phyloP scores from a whole-genome alignment of 2,888 invertebrate genomes.

The Smittia sp. region DNA sequence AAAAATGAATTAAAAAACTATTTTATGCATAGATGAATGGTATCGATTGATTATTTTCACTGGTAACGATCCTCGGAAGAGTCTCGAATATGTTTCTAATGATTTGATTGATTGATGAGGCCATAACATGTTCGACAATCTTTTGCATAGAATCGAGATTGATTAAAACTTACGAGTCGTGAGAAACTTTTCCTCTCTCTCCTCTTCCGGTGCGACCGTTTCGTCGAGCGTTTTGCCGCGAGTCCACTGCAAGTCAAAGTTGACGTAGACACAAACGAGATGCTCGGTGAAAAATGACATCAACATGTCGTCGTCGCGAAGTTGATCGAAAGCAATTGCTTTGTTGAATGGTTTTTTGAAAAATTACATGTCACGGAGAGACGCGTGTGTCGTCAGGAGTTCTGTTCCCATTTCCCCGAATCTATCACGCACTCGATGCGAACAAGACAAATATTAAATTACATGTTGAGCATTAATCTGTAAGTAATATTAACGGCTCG shows the following conservation, averaged over 20 bases:
- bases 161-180: not conserved
- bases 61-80: not conserved
- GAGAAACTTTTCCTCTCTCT: not conserved
- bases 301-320: not conserved
- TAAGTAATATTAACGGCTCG: constrained; percentile 23
- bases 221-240: not conserved
- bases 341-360: constrained; percentile 14
- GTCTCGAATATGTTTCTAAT: constrained; percentile 16
- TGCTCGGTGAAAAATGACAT: constrained; percentile 2
- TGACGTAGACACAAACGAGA: not conserved
- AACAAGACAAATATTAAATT: constrained; percentile 25
- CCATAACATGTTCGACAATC: constrained; percentile 2
- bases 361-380: constrained; percentile 34
- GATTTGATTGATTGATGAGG: constrained; percentile 27
- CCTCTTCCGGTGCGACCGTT: not conserved
- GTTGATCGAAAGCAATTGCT: not conserved
- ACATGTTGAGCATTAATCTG: constrained; percentile 31
- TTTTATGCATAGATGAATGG: constrained; percentile 9
- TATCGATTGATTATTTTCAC: constrained; percentile 23
- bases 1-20: constrained; percentile 24
- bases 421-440: not conserved
- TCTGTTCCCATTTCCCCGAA: not conserved
- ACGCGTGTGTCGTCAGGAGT: constrained; percentile 22
- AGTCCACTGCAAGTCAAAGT: not conserved
- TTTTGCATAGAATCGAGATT: constrained; percentile 6